Conservation (phyloP, 2,888 invertebrate genomes). For the Drosophila gaucha region DNA sequence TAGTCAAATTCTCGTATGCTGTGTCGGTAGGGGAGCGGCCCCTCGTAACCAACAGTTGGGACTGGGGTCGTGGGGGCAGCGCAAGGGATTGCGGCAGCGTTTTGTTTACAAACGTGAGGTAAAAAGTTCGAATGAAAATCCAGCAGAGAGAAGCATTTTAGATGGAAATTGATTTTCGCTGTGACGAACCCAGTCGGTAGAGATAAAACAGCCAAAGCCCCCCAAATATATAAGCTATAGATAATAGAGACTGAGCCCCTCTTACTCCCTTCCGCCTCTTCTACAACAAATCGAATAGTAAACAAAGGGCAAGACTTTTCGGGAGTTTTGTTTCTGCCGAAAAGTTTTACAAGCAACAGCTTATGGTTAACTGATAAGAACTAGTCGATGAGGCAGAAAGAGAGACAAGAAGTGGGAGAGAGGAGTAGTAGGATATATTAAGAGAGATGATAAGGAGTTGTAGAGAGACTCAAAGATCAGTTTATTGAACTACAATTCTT, state of each 20-base stretch:
- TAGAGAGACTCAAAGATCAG: background rate
- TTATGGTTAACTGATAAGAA: background rate
- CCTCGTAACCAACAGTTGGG: background rate
- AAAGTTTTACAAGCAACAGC: conserved; percentile 1
- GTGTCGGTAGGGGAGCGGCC: conserved; percentile 3
- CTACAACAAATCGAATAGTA: conserved; percentile 7
- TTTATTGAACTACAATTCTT: background rate
- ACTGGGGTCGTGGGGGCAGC: background rate
- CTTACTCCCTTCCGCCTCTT: background rate
- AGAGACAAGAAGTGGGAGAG: background rate
- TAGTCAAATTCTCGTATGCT: conserved; percentile 72
- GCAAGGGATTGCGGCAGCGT: conserved; percentile 25
- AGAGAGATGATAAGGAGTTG: background rate
- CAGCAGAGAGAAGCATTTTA: conserved; percentile 56
- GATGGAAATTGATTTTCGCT: conserved; percentile 73
- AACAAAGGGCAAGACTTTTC: background rate
- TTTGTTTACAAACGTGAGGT: conserved; percentile 75
- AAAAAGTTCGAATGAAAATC: conserved; percentile 49
- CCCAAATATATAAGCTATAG: conserved; percentile 1
- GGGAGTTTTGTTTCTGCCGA: background rate
- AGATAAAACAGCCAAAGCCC: conserved; percentile 34
- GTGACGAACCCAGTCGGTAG: conserved; percentile 59
- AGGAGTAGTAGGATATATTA: background rate
- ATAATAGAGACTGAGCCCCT: background rate
- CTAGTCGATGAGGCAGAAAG: background rate